phyloP scores from a whole-genome alignment of 2,797 vertebrate genomes.

The Crenichthys baileyi region DNA sequence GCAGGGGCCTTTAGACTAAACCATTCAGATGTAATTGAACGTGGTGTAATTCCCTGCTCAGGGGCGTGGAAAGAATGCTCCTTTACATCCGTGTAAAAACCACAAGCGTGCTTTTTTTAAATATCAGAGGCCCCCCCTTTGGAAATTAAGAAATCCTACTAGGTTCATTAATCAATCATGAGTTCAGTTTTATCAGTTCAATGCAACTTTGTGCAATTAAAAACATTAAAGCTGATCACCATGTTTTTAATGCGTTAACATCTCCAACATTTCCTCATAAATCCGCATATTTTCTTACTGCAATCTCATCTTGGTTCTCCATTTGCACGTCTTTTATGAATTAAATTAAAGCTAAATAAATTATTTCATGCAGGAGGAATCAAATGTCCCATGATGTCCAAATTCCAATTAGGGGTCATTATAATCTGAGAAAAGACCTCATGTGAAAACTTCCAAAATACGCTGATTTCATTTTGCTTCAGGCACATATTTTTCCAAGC shows the following conservation, averaged over 20 bases:
- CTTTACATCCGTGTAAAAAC: slow-evolving; percentile 12
- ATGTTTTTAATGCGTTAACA: background rate
- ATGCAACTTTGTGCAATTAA: slow-evolving; percentile 5
- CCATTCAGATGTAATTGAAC: slow-evolving; percentile 17
- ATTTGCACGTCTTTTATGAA: background rate
- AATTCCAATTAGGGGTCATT: slow-evolving; percentile 32
- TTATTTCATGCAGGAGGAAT: slow-evolving; percentile 5
- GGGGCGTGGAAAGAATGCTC: slow-evolving; percentile 13
- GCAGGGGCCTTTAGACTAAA: slow-evolving; percentile 4
- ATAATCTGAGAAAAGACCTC: slow-evolving; percentile 18
- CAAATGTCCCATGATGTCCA: slow-evolving; percentile 7
- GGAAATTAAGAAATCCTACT: slow-evolving; percentile 29
- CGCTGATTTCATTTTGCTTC: slow-evolving; percentile 29
- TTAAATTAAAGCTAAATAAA: slow-evolving; percentile 12
- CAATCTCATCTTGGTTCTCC: background rate
- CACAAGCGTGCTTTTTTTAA: slow-evolving; percentile 7
- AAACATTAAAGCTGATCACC: slow-evolving; percentile 27
- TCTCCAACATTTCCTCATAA: background rate
- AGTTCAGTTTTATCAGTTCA: slow-evolving; percentile 25
- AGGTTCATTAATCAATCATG: slow-evolving; percentile 35
- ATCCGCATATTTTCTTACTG: slow-evolving; percentile 8
- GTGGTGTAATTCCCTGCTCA: slow-evolving; percentile 9
- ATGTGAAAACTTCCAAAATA: slow-evolving; percentile 17
- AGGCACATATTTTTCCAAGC: slow-evolving; percentile 1
- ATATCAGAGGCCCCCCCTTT: slow-evolving; percentile 24